Base-by-base conservation (phyloP, 2,797 vertebrate species). In the Zenarchopterus dispar region DNA sequence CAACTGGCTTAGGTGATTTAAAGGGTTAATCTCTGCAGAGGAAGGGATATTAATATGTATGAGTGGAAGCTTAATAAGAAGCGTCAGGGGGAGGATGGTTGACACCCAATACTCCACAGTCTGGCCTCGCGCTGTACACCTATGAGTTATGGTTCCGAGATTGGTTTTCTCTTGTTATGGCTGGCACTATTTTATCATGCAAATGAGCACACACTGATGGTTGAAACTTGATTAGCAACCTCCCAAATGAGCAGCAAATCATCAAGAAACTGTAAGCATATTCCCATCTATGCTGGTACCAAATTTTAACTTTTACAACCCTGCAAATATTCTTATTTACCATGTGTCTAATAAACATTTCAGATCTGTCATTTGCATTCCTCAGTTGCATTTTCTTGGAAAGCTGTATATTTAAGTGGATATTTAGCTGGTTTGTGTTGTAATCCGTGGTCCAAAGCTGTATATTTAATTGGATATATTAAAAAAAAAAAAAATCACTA, bases 41-140 rank as follows among this genome's bases (percentile, higher is more conserved):
- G 78, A 74, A 76, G 77, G 48, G 70, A 81, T 89, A 88, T 93
- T 91, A 91, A 91, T 93, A 93, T 93, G 91, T 91, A 93, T 93
- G 92, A 93, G 87, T 67, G 71, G 67, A 84, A 47, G 82, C 84
- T 90, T 92, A 90, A 92, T 91, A 91, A 89, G 82, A 88, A 79
- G 67, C 73, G 67, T 90, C 80, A 75, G 81, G 79, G 84, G 88
- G 86, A 75, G 78, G 85, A 78, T 8, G 62, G 78, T 78, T 86
- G 87, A 89, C 79, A 82, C 81, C 85, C 85, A 84, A 67, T 86
- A 81, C 84, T 75, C 82, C 70, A 48, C 67, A 46, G 71, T 78
- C 69, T 75, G 73, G 78, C 49, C 74, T 70, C 42, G 65, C 81
- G 75, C 69, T 61, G 70, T 62, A 66, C 74, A 69, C 61, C 64